These are phyloP conservation scores for Tangachromis dhanisi DNA, from an alignment of 2,113 vertebrate genomes.

Conservation along the genomic window DNA sequence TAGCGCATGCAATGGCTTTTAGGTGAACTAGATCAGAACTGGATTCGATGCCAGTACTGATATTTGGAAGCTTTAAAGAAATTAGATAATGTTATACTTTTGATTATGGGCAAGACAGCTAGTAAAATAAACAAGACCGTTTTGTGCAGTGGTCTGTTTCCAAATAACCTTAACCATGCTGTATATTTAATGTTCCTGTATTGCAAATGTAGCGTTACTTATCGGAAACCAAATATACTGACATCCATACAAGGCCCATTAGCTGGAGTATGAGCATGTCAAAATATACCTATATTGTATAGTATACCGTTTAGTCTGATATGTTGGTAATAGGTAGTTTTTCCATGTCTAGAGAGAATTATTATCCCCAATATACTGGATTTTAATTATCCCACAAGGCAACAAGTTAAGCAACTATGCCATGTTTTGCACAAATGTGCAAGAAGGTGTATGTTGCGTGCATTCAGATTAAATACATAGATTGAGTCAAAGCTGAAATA, in stretches of 20 bases:
- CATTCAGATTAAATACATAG: background rate
- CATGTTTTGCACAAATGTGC: background rate
- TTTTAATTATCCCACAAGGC: background rate
- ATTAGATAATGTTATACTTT: background rate
- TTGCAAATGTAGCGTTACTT: background rate
- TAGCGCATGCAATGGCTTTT: background rate
- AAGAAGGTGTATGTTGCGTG: background rate
- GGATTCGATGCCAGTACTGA: background rate
- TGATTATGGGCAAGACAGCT: background rate
- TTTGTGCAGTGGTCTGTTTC: background rate
- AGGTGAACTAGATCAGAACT: background rate
- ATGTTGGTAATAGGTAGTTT: background rate
- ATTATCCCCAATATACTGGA: background rate
- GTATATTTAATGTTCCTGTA: background rate
- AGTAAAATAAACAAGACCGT: background rate
- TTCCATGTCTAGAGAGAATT: background rate
- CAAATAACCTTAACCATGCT: background rate
- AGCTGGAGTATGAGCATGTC: background rate
- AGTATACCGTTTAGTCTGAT: background rate
- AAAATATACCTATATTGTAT: background rate
- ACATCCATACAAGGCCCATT: background rate
- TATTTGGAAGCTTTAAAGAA: background rate
- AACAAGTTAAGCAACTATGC: background rate
- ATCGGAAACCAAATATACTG: background rate
- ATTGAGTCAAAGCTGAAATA: background rate